Conservation (phyloP, 2,888 invertebrate genomes). For the Amphimallon solstitiale region DNA sequence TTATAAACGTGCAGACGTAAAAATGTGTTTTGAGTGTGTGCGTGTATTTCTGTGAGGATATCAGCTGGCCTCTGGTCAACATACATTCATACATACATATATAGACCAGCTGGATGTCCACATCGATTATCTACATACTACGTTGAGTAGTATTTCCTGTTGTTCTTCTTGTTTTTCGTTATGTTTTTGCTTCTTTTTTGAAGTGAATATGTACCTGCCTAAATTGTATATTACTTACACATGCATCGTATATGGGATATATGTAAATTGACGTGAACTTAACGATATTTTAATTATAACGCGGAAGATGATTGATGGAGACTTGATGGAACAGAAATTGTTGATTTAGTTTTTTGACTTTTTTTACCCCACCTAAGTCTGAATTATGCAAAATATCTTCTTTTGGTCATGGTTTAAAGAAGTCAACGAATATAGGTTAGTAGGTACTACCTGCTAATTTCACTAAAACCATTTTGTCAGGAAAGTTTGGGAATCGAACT, state of each 20-base stretch:
- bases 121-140: conserved; percentile 46
- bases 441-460: too few species aligned
- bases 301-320: conserved; percentile 51
- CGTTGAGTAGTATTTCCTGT: conserved; percentile 49
- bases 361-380: conserved; percentile 34
- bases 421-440: too few species aligned
- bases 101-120: conserved; percentile 47
- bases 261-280: conserved; percentile 56
- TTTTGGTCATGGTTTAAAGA: too few species aligned
- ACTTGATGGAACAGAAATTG: conserved; percentile 37
- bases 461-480: too few species aligned
- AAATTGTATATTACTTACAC: conserved; percentile 22
- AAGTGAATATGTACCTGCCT: conserved; percentile 35
- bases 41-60: conserved; percentile 38
- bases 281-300: conserved; percentile 58
- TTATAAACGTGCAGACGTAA: conserved; percentile 43
- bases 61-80: conserved; percentile 50
- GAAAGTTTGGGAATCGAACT: too few species aligned
- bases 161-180: conserved; percentile 32
- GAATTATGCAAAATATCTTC: conserved; percentile 34
- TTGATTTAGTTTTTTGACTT: conserved; percentile 33
- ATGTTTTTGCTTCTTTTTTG: conserved; percentile 22
- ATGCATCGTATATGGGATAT: conserved; percentile 41
- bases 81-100: conserved; percentile 34
- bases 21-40: conserved; percentile 38